Evolutionary conservation across 35 echinoderm and acorn worm species (phyloP).

Genomic region (Apostichopus japonicus): DNA sequence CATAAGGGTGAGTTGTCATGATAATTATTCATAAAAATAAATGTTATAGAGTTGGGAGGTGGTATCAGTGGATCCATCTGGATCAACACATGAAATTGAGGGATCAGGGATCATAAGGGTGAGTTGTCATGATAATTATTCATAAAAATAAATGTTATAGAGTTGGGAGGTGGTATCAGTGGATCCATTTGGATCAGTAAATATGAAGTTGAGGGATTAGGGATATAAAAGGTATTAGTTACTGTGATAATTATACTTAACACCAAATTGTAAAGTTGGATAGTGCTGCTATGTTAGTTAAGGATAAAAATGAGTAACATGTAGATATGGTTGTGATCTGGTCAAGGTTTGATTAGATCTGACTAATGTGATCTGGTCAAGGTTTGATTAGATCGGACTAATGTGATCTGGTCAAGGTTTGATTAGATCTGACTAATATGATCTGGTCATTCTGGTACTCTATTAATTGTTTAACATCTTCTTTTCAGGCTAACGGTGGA

Average conservation of each 20-base stretch:
- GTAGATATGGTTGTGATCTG: no score
- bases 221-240: conserved; percentile 76
- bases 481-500: conserved; percentile 73
- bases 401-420: no score
- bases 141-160: conserved; percentile 52
- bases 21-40: no score
- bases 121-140: not conserved
- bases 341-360: no score
- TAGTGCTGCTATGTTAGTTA: not conserved
- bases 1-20: conserved; percentile 47
- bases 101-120: conserved; percentile 82
- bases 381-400: no score
- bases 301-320: no score
- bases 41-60: no score
- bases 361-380: no score
- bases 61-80: conserved; percentile 79
- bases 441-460: no score
- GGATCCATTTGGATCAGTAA: conserved; percentile 76
- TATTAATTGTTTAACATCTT: not conserved
- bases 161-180: conserved; percentile 64
- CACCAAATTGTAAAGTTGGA: conserved; percentile 31
- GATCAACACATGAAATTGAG: conserved; percentile 70
- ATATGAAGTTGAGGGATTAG: conserved; percentile 70
- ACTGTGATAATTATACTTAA: not conserved
- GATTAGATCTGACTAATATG: no score